A percentile compares a stretch with the other conserved stretches of the same genome.
Conservation (phyloP, 2,113 vertebrate species). For the Chionodraco myersi region DNA sequence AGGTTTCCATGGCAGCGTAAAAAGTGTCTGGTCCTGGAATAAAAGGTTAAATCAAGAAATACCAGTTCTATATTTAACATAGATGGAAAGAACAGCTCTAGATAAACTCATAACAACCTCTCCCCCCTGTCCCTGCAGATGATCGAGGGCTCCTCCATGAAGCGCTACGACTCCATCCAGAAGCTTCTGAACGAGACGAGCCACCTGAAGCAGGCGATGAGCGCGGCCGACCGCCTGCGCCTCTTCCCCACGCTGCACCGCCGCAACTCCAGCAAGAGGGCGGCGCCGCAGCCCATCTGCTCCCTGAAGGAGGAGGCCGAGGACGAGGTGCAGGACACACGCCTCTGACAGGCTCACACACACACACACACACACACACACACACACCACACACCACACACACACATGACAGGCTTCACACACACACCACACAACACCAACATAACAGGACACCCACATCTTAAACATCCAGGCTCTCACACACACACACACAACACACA, state of each 20-base stretch:
- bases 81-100: no score
- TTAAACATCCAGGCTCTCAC: no score
- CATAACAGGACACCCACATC: no score
- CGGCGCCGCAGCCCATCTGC: constrained; percentile 80
- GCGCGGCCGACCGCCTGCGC: constrained; percentile 85
- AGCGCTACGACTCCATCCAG: constrained; percentile 92
- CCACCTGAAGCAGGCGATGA: constrained; percentile 94
- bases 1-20: no score
- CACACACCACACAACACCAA: no score
- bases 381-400: neutral
- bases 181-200: constrained; percentile 92
- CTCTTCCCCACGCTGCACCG: constrained; percentile 85
- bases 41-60: no score
- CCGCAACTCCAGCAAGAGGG: constrained; percentile 90
- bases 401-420: no score
- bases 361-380: neutral
- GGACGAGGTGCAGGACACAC: constrained; percentile 81
- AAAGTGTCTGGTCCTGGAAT: no score
- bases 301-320: constrained; percentile 94
- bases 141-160: constrained; percentile 90
- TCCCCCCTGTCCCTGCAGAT: constrained; percentile 80
- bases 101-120: neutral
- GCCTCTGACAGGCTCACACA: no score
- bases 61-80: no score
- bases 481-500: neutral